Percentiles rank a stretch among this genome's conserved stretches.
Conservation (phyloP, 2,113 vertebrate genomes). For the Australoheros scitulus region DNA sequence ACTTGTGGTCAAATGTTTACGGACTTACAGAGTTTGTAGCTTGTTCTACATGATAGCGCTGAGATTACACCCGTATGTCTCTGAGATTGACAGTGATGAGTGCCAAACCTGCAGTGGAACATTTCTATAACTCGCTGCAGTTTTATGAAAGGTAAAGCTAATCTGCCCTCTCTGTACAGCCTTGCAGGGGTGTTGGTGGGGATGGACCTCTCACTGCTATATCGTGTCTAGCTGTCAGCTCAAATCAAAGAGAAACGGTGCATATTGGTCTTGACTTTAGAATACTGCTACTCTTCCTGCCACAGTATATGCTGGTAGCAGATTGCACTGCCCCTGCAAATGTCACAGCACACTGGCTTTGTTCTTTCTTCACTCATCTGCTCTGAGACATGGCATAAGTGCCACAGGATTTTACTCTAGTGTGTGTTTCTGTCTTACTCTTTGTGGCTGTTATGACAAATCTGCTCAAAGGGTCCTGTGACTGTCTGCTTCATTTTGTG, state of each 20-base stretch:
- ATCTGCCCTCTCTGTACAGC: background rate
- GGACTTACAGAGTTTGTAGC: background rate
- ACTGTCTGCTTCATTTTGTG: conserved; percentile 18
- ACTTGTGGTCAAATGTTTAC: background rate
- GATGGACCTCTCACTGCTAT: conserved; percentile 33
- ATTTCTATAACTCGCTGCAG: background rate
- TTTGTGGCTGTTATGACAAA: conserved; percentile 6
- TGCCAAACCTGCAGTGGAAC: background rate
- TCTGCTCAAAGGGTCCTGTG: background rate
- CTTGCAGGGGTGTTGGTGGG: background rate
- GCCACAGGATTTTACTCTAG: background rate
- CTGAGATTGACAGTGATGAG: background rate
- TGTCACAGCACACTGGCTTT: conserved; percentile 24
- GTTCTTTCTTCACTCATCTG: conserved; percentile 20
- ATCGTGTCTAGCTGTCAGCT: conserved; percentile 43
- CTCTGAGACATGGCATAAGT: conserved; percentile 22
- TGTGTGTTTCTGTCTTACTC: background rate
- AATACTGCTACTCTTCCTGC: conserved; percentile 23
- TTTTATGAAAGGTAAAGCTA: conserved; percentile 9
- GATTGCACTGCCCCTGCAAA: conserved; percentile 40
- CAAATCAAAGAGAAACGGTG: conserved; percentile 27
- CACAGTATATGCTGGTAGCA: conserved; percentile 23
- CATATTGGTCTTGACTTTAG: conserved; percentile 23
- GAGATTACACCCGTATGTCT: background rate
- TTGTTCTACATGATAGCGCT: background rate